phyloP scores from a whole-genome alignment of 2,113 vertebrate genomes.

The Gyps fulvus region DNA sequence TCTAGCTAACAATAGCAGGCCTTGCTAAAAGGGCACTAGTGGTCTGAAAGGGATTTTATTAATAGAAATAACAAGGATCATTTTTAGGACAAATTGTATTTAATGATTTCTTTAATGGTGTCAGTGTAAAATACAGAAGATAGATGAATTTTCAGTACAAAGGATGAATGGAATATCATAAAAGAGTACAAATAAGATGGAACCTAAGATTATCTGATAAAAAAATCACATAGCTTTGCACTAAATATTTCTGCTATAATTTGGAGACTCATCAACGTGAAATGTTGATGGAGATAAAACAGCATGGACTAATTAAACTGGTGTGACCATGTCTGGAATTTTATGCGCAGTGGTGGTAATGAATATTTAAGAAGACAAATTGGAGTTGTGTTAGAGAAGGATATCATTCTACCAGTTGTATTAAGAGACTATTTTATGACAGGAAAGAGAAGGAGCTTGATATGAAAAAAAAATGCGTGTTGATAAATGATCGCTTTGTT shows the following conservation, averaged over 20 bases:
- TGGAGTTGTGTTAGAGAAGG: neutral
- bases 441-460: neutral
- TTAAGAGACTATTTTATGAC: neutral
- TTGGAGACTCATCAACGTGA: neutral
- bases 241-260: neutral
- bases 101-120: neutral
- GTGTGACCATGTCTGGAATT: neutral
- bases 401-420: neutral
- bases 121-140: neutral
- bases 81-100: neutral
- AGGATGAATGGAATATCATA: neutral
- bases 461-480: neutral
- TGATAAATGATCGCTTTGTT: neutral
- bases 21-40: neutral
- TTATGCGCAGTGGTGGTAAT: neutral
- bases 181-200: neutral
- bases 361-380: slow-evolving; percentile 9
- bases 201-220: neutral
- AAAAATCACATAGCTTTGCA: neutral
- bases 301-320: neutral
- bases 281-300: neutral
- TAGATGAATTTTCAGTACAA: neutral
- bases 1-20: neutral
- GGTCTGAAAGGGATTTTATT: neutral
- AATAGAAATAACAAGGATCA: neutral